Conservation (phyloP, 1,140 invertebrate species). For the Aplysia californica region DNA sequence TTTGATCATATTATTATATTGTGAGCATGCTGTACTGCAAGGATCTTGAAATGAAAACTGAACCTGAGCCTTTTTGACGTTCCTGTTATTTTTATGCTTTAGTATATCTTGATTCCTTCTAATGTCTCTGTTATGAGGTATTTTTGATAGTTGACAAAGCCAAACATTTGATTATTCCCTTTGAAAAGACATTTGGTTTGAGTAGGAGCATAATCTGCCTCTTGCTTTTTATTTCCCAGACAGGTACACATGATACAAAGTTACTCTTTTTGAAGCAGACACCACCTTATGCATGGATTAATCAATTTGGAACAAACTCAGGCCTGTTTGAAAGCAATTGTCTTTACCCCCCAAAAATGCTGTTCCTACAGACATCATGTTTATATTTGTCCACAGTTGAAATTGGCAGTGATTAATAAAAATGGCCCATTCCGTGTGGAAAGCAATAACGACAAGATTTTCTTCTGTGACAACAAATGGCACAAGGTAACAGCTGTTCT, state of each 20-base stretch:
- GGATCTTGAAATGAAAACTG: no score
- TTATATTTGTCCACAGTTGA: conserved; percentile 51
- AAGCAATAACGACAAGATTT: conserved; percentile 73
- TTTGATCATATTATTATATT: no score
- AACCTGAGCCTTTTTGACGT: no score
- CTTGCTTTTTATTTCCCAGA: no score
- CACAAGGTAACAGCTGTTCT: conserved; percentile 83
- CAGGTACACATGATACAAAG: not conserved
- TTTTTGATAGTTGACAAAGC: no score
- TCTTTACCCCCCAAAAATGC: not conserved
- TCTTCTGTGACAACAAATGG: conserved; percentile 88
- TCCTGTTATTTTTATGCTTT: no score
- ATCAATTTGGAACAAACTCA: not conserved
- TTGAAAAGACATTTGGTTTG: no score
- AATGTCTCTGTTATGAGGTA: no score
- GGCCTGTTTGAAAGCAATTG: conserved; percentile 16
- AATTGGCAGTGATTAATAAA: conserved; percentile 67
- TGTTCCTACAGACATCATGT: not conserved
- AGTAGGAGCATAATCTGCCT: no score
- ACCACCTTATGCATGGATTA: not conserved
- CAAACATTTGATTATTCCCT: no score
- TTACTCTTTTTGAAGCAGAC: not conserved
- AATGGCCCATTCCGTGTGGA: conserved; percentile 75
- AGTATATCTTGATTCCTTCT: no score
- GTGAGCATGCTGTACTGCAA: no score